These are phyloP conservation scores for Camarhynchus parvulus DNA, from an alignment of 2,113 vertebrate genomes.

Conservation along the genomic window DNA sequence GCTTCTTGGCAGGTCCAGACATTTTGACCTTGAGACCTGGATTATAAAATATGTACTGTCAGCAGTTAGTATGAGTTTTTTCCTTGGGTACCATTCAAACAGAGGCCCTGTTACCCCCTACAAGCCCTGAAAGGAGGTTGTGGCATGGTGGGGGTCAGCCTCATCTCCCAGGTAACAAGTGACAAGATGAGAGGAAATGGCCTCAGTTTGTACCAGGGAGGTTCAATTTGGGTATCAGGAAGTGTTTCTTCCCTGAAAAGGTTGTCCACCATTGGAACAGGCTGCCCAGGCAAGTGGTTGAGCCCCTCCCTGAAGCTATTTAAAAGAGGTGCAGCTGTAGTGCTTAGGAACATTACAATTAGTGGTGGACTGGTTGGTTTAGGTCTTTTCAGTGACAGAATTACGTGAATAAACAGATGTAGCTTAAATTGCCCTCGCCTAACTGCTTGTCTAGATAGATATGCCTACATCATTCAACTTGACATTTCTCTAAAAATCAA, in stretches of 20 bases:
- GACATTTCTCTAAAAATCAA: background rate
- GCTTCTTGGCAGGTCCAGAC: background rate
- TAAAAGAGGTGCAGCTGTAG: background rate
- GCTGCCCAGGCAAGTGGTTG: background rate
- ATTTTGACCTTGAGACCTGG: background rate
- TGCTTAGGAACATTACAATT: background rate
- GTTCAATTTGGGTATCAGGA: background rate
- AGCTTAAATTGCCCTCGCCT: background rate
- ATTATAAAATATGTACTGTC: background rate
- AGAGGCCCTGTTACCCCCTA: background rate
- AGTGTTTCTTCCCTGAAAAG: background rate
- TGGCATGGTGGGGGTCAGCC: background rate
- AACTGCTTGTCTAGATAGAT: background rate
- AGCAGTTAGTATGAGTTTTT: background rate
- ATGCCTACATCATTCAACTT: background rate
- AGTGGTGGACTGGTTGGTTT: background rate
- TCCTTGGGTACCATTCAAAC: background rate
- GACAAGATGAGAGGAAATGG: background rate
- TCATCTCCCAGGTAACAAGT: background rate
- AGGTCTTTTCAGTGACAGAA: background rate
- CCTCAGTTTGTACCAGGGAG: background rate
- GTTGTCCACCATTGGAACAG: background rate
- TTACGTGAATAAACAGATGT: fast-evolving
- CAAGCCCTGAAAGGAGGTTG: background rate
- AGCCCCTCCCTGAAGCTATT: background rate